Evolutionary conservation across 2,888 invertebrate genomes (phyloP).

Genomic region (Ecliptopera silaceata): DNA sequence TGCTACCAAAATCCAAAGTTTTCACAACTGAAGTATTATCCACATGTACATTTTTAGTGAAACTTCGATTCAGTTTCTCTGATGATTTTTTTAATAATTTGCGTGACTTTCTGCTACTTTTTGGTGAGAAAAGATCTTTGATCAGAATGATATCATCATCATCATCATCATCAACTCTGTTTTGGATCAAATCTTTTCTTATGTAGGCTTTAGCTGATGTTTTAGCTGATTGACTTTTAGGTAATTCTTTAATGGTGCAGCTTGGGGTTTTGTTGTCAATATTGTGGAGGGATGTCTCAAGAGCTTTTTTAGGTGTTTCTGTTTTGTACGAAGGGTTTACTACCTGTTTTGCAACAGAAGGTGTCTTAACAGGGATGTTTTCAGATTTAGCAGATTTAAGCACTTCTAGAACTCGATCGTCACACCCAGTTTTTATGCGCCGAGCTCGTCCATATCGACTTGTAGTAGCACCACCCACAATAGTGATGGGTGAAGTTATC

Average conservation of each 20-base stretch:
- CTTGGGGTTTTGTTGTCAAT: conserved; percentile 68
- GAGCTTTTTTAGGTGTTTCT: conserved; percentile 50
- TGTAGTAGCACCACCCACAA: conserved; percentile 55
- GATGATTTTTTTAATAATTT: conserved; percentile 48
- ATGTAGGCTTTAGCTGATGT: conserved; percentile 68
- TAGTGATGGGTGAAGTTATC: conserved; percentile 62
- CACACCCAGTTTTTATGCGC: conserved; percentile 74
- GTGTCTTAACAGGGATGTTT: conserved; percentile 52
- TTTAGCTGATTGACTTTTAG: conserved; percentile 50
- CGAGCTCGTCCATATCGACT: conserved; percentile 85
- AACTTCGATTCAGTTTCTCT: conserved; percentile 48
- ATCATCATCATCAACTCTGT: conserved; percentile 61
- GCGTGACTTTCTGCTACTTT: conserved; percentile 41
- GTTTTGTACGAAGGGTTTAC: conserved; percentile 61
- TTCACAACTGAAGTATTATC: conserved; percentile 70
- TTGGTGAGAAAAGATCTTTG: conserved; percentile 70
- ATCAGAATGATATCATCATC: conserved; percentile 64
- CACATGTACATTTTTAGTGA: conserved; percentile 48
- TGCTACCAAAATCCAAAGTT: conserved; percentile 67
- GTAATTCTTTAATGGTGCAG: conserved; percentile 53
- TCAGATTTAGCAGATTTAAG: conserved; percentile 53
- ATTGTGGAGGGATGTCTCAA: conserved; percentile 51
- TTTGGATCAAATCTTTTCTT: conserved; percentile 71
- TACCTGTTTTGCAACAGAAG: conserved; percentile 67
- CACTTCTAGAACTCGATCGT: conserved; percentile 49